Evolutionary conservation across 2,797 vertebrate genomes (phyloP).

Genomic region (Mormyrus hasselquistii): DNA sequence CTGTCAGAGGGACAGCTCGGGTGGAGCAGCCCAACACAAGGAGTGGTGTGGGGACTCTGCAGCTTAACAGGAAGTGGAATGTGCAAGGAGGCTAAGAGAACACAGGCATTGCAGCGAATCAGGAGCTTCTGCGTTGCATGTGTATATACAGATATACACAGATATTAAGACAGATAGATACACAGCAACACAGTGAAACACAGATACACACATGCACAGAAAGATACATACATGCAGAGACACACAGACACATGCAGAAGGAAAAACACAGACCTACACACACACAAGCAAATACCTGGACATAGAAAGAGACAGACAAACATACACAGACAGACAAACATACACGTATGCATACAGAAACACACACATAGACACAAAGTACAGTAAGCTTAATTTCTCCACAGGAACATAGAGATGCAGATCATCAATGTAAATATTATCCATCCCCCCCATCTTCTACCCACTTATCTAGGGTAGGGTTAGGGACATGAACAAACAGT

Average conservation of each 20-base stretch:
- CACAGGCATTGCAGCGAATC: slow-evolving; percentile 26
- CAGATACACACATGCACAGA: background rate
- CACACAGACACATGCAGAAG: background rate
- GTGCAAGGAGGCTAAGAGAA: background rate
- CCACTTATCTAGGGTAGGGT: background rate
- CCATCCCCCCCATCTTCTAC: background rate
- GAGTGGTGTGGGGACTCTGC: background rate
- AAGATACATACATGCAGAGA: too few species aligned
- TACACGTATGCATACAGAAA: background rate
- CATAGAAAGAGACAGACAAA: background rate
- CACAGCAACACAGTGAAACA: background rate
- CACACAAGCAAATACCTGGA: background rate
- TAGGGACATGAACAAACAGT: background rate
- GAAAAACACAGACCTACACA: background rate
- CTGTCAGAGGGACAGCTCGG: background rate
- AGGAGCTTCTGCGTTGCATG: background rate
- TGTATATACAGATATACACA: background rate
- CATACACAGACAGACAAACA: background rate
- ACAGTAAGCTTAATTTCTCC: background rate
- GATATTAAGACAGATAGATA: background rate
- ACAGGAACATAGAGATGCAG: background rate
- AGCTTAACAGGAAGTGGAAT: background rate
- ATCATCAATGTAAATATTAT: background rate
- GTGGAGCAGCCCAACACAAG: background rate
- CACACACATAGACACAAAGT: background rate